phyloP scores from a whole-genome alignment of 1,140 invertebrate genomes.

The Augochlora pura region DNA sequence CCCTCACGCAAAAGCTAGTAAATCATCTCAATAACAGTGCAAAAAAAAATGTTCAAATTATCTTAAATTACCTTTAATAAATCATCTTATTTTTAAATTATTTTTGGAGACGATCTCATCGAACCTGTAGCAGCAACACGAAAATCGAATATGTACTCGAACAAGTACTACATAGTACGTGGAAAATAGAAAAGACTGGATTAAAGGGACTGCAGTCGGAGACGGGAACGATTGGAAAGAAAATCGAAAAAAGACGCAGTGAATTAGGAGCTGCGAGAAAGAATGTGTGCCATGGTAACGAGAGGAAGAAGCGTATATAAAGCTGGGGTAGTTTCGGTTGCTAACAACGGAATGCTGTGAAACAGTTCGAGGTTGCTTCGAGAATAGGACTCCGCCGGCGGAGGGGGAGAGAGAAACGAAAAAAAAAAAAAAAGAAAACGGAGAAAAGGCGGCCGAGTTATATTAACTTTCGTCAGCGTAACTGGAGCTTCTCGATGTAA shows the following conservation, averaged over 20 bases:
- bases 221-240: neutral
- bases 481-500: neutral
- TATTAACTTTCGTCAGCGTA: neutral
- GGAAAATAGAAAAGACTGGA: neutral
- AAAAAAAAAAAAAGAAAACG: too few species aligned
- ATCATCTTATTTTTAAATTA: too few species aligned
- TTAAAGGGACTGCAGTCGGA: neutral
- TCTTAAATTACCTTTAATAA: too few species aligned
- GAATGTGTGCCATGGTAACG: neutral
- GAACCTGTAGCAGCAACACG: too few species aligned
- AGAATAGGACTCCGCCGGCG: neutral
- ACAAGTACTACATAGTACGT: neutral
- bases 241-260: neutral
- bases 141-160: too few species aligned
- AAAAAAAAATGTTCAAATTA: too few species aligned
- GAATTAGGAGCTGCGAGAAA: neutral
- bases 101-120: too few species aligned
- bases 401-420: neutral
- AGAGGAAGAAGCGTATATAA: neutral
- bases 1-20: too few species aligned
- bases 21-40: too few species aligned
- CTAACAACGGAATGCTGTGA: neutral
- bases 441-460: neutral
- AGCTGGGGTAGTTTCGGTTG: neutral
- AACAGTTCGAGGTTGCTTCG: neutral